Conservation (phyloP, 35 echinoderm and acorn worm genomes). For the Heliocidaris erythrogramma region DNA sequence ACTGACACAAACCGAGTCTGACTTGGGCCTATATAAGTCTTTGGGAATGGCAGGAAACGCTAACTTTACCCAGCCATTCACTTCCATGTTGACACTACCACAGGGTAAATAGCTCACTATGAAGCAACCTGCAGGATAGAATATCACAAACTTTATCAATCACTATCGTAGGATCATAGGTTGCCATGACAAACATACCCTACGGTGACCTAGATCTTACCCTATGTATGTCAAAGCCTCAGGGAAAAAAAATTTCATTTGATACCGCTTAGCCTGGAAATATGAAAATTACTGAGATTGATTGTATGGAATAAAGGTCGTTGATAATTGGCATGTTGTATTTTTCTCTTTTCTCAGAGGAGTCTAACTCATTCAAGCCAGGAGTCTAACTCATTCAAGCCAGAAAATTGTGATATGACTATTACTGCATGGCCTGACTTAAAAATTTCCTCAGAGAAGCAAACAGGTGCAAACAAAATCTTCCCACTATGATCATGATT, state of each 20-base stretch:
- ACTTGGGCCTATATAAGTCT: background rate
- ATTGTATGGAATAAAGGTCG: background rate
- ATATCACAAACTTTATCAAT: slow-evolving; percentile 15
- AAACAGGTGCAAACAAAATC: too few species aligned
- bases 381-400: background rate
- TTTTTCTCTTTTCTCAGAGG: background rate
- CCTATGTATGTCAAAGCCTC: background rate
- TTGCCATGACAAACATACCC: background rate
- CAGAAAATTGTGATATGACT: background rate
- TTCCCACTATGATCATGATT: background rate
- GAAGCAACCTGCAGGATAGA: background rate
- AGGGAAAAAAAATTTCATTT: background rate
- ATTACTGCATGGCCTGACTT: background rate
- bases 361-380: background rate
- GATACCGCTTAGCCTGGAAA: background rate
- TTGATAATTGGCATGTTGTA: background rate
- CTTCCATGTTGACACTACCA: background rate
- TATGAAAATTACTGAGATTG: background rate
- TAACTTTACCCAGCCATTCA: background rate
- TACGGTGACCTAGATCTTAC: background rate
- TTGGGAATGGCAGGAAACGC: background rate
- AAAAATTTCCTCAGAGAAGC: too few species aligned
- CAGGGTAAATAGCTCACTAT: background rate
- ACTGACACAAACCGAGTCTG: background rate
- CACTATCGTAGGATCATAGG: background rate